Conservation (phyloP, 2,888 invertebrate species). For the Ferrisia virgata region DNA sequence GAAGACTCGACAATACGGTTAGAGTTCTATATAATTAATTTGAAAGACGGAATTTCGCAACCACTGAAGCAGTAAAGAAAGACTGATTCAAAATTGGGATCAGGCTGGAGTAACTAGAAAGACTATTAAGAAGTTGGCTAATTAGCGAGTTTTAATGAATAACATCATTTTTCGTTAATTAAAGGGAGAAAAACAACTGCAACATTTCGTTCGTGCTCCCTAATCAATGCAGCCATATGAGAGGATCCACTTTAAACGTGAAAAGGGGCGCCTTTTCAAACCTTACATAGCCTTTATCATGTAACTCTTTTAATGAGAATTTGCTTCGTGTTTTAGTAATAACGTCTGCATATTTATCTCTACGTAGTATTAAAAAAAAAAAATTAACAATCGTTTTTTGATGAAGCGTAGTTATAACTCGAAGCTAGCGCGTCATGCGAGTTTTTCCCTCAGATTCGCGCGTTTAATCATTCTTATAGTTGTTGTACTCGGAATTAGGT, state of each 20-base stretch:
- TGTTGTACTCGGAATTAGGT: too few relatives aligned
- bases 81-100: slow-evolving; percentile 4
- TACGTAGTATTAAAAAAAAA: background rate
- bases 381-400: slow-evolving; percentile 26
- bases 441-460: background rate
- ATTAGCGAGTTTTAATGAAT: slow-evolving; percentile 50
- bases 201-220: slow-evolving; percentile 20
- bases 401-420: slow-evolving; percentile 20
- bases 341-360: slow-evolving; percentile 33
- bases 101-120: slow-evolving; percentile 30
- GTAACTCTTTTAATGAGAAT: slow-evolving; percentile 35
- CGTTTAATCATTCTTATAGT: background rate
- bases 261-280: slow-evolving; percentile 25
- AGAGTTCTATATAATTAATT: background rate
- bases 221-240: slow-evolving; percentile 28
- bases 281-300: slow-evolving; percentile 18
- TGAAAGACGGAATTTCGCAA: background rate
- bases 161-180: slow-evolving; percentile 52
- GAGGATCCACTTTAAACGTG: background rate
- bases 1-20: background rate
- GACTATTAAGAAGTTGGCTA: slow-evolving; percentile 38
- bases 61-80: background rate
- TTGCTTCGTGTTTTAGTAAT: slow-evolving; percentile 31
- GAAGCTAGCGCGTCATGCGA: background rate
- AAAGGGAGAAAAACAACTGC: slow-evolving; percentile 43